Base-by-base conservation (phyloP, 2,113 vertebrate species). In the Bagarius yarrelli region DNA sequence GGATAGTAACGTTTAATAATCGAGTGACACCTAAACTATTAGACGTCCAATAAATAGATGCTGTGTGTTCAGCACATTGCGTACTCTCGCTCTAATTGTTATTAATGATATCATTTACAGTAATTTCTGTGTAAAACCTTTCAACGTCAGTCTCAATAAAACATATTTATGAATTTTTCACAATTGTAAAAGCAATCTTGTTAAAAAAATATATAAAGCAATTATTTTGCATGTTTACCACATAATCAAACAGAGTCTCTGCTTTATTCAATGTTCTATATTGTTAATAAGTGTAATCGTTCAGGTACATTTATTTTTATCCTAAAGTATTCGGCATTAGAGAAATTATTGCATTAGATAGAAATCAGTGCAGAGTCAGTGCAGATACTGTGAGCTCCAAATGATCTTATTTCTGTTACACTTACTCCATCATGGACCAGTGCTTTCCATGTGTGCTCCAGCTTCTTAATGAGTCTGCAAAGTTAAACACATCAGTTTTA, bases 381-480 rank as follows among this genome's bases (percentile, higher is more conserved):
- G 60, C 44, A 52, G 27, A 64, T 53, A 47, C 50, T 64, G 27
- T n/a, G 60, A 32, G 5, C 27, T 52, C 19, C 15, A 63, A 23
- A 64, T 5, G 15, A 21, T 60, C 44, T 52, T 34, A 1, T 13
- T 32, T 27, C 25, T 60, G 44, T 61, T 34, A 70, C 18, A 93
- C 96, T 95, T 89, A 99, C 98, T 92, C 97, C 98, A 0, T 99
- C 98, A 0, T 99, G 96, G 75, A 99, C 97, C 3, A 99, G 95
- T 19, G 98, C 97, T 88, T 99, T 99, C 98, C 98, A 99, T 9
- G 97, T 96, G 84, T 99, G 98, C 73, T 99, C 98, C 72, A 99
- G 86, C 89, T 99, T 99, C 93, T 99, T 99, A 86, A 97, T 97
- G 83, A 99, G 91, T 85, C 98, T 99, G 89, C 59, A 36, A 78